A percentile compares a stretch with the other conserved stretches of the same genome.
Evolutionary conservation across 2,113 vertebrate genomes (phyloP).

Genomic region (Lamprotornis superbus): DNA sequence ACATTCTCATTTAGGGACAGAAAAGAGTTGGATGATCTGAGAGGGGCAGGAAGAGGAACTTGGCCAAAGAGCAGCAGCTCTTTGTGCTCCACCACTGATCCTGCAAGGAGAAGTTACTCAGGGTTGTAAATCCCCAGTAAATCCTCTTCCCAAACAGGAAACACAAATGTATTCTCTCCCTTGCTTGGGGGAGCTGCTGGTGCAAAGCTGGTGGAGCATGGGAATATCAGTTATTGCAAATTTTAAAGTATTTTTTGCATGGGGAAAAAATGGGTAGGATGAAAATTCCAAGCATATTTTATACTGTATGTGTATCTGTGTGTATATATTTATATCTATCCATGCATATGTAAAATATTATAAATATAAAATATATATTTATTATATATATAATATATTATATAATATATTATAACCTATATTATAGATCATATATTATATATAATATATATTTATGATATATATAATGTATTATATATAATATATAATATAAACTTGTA

Average conservation of each 20-base stretch:
- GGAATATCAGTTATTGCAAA: not conserved
- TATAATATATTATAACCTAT: too few species aligned
- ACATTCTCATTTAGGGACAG: not conserved
- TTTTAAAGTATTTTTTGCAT: not conserved
- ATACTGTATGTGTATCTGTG: not conserved
- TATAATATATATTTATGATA: too few species aligned
- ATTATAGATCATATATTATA: too few species aligned
- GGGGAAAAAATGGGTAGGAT: not conserved
- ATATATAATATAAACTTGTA: too few species aligned
- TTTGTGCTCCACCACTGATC: not conserved
- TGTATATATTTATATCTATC: not conserved
- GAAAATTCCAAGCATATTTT: not conserved
- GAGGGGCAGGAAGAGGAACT: not conserved
- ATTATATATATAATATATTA: not conserved
- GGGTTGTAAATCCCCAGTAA: not conserved
- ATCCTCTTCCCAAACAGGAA: not conserved
- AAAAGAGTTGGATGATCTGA: not conserved
- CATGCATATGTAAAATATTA: not conserved
- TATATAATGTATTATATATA: too few species aligned
- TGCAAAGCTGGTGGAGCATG: not conserved
- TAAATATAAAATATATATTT: not conserved
- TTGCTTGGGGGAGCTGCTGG: not conserved
- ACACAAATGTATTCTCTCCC: rapidly evolving
- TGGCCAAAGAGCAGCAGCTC: not conserved
- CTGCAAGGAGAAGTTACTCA: not conserved